A percentile compares a stretch with the other conserved stretches of the same genome.
These are phyloP conservation scores for Yasuhikotakia modesta DNA, from an alignment of 2,797 vertebrate species.

Conservation along the genomic window DNA sequence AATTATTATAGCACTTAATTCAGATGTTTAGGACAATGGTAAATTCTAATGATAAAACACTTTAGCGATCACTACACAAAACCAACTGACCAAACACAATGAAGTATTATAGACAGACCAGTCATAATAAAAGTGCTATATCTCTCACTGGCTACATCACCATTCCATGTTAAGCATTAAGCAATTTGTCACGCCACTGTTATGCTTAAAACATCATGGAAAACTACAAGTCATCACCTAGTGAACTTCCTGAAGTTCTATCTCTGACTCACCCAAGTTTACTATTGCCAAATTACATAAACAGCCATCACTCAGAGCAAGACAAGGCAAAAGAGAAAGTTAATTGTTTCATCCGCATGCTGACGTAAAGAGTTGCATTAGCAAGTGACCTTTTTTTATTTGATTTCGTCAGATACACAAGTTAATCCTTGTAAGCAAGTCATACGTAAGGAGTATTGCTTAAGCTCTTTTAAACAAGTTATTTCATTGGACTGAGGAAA, in stretches of 20 bases:
- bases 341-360: constrained; percentile 44
- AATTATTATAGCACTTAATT: too few relatives aligned
- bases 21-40: too few relatives aligned
- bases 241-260: constrained; percentile 65
- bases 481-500: background rate
- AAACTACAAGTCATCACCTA: constrained; percentile 67
- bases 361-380: constrained; percentile 47
- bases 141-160: background rate
- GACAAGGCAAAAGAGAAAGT: constrained; percentile 39
- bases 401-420: constrained; percentile 17
- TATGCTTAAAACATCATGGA: constrained; percentile 66
- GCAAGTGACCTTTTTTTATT: background rate
- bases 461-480: constrained; percentile 8
- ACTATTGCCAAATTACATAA: constrained; percentile 50
- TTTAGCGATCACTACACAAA: too few relatives aligned
- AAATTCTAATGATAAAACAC: too few relatives aligned
- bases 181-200: constrained; percentile 52
- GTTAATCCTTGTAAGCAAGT: constrained; percentile 19
- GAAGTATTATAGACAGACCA: too few relatives aligned
- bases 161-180: background rate
- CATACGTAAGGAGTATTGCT: constrained; percentile 36
- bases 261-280: constrained; percentile 70
- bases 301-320: constrained; percentile 41
- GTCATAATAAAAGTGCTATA: too few relatives aligned
- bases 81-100: too few relatives aligned